Conservation (phyloP, 2,797 vertebrate species). For the Orestias chungarensis region DNA sequence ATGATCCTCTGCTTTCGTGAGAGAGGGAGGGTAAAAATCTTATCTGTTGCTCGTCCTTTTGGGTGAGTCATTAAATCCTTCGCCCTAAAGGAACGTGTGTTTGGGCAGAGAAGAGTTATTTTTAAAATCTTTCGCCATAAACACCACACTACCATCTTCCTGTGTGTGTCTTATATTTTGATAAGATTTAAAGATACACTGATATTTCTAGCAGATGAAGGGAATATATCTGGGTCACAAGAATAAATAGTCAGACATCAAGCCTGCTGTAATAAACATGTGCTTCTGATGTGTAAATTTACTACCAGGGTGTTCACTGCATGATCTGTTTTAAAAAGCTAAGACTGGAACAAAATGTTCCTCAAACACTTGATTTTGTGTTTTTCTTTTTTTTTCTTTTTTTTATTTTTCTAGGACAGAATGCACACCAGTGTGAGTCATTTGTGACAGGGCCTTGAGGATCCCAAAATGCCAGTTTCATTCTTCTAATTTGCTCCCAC, state of each 20-base stretch:
- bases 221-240: conserved; percentile 7
- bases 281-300: neutral
- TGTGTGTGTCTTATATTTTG: conserved; percentile 16
- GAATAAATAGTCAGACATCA: conserved; percentile 1
- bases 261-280: conserved; percentile 3
- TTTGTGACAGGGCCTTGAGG: conserved; percentile 28
- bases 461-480: conserved; percentile 41
- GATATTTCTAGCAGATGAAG: neutral
- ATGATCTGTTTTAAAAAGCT: conserved; percentile 8
- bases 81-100: conserved; percentile 37
- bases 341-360: conserved; percentile 24
- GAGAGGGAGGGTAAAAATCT: neutral
- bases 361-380: conserved; percentile 18
- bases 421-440: conserved; percentile 50
- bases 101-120: conserved; percentile 46
- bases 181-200: neutral
- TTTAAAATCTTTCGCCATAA: conserved; percentile 39
- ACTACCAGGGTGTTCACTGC: neutral
- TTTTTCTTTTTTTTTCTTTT: neutral
- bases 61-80: conserved; percentile 51
- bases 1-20: conserved; percentile 60
- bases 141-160: conserved; percentile 13
- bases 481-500: conserved; percentile 28
- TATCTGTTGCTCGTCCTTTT: conserved; percentile 41
- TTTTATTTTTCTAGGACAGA: conserved; percentile 16